Percentiles rank a stretch among this genome's conserved stretches.
These are phyloP conservation scores for Syngnathus typhle DNA, from an alignment of 2,113 vertebrate genomes.

Conservation along the genomic window DNA sequence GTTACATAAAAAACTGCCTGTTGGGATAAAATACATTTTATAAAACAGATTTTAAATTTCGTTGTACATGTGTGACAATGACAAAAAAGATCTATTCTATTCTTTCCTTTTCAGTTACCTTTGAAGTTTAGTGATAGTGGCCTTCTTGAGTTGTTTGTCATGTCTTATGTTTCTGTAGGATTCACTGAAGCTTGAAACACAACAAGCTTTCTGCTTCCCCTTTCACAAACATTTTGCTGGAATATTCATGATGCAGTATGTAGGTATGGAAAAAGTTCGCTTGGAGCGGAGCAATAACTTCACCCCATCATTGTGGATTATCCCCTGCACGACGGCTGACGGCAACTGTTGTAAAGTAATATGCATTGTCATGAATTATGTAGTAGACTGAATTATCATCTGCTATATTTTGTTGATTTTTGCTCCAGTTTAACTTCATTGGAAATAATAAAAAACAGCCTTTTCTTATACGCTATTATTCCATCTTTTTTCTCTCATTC, in stretches of 20 bases:
- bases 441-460: not conserved
- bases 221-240: not conserved
- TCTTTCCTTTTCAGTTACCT: not conserved
- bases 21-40: not conserved
- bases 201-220: not conserved
- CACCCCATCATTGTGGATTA: slow-evolving; percentile 4
- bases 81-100: too few species aligned
- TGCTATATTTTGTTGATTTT: not conserved
- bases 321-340: slow-evolving; percentile 2
- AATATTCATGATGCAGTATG: not conserved
- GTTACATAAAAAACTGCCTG: not conserved
- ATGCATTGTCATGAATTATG: slow-evolving; percentile 7
- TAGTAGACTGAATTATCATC: slow-evolving; percentile 2
- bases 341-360: slow-evolving; percentile 4
- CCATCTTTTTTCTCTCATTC: slow-evolving; percentile 18
- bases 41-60: too few species aligned
- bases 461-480: not conserved
- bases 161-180: not conserved
- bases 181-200: not conserved
- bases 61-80: too few species aligned
- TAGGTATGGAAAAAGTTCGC: not conserved
- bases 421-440: not conserved
- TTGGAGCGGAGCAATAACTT: not conserved
- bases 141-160: not conserved
- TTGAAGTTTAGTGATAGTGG: not conserved